Evolutionary conservation across 2,113 vertebrate species (phyloP), one percentile per base, ranked within the genome.

Genomic region (Phocoena phocoena): DNA sequence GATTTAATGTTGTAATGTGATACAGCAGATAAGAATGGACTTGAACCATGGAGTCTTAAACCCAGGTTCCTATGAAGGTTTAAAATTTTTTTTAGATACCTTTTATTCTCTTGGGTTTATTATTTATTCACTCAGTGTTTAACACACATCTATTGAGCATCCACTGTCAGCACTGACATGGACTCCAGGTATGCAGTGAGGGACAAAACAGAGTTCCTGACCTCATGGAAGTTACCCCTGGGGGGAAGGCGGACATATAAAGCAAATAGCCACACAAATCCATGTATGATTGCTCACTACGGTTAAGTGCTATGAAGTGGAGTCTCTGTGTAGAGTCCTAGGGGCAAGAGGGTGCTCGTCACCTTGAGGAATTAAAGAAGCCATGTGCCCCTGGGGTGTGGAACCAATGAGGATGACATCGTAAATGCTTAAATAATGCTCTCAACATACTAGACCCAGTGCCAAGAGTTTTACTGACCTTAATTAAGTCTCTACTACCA

Each of bases 1-100:
- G 21, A 92, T 92, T 91, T 96, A 70, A 84, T 81, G n/a, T 73
- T 38, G 25, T 93, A n/a, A 93, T 89, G n/a, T 36, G 36, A 92
- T 33, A 55, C 7, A 86, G 62, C 18, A 67, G 71, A 85, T 73
- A 77, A 96, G 41, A 85, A 77, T 17, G 2, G 28, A 38, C 44
- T 80, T 79, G 65, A 93, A 77, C 91, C 44, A 60, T 50, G 21
- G 77, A 65, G 23, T 68, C 47, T 89, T 71, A 71, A 89, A n/a
- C 50, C 0, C 36, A 77, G 44, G n/a, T 92, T 93, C 2, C 53
- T 47, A 10, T 23, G 38, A 73, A 73, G 31, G 1, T 58, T 96
- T 41, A 11, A 65, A 73, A 82, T 41, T n/a, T 63, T 74, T 58
- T 8, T 33, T 47, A 65, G 25, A 83, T 90, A n/a, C 0, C 53